Conservation (phyloP, 2,888 invertebrate genomes). For the Lottia scabra region DNA sequence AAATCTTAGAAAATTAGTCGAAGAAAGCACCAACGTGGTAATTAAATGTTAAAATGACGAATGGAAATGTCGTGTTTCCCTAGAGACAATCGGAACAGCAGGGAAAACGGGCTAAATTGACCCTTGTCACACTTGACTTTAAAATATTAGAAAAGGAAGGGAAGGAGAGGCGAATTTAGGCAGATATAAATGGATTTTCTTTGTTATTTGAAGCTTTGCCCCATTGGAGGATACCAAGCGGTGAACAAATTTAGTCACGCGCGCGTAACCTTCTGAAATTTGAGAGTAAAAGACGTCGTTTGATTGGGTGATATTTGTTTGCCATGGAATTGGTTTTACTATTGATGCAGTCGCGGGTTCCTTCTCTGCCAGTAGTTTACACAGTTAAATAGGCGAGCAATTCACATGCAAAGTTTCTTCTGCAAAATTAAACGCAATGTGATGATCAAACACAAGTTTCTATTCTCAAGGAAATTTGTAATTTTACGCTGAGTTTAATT, state of each 20-base stretch:
- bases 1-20: slow-evolving; percentile 2
- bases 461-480: slow-evolving; percentile 28
- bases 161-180: not conserved
- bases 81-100: not conserved
- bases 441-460: not conserved
- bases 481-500: slow-evolving; percentile 22
- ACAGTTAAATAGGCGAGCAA: not conserved
- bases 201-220: slow-evolving; percentile 16
- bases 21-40: not conserved
- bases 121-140: slow-evolving; percentile 2
- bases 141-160: slow-evolving; percentile 6
- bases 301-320: not conserved
- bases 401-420: not conserved
- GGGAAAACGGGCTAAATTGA: not conserved
- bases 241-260: slow-evolving; percentile 10
- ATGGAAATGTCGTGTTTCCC: slow-evolving; percentile 6
- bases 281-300: not conserved
- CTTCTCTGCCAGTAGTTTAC: not conserved
- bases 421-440: slow-evolving; percentile 1
- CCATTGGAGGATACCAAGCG: slow-evolving; percentile 10
- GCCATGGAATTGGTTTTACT: not conserved
- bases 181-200: slow-evolving; percentile 18
- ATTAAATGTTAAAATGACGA: not conserved
- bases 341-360: too few relatives aligned
- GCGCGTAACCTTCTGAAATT: not conserved